Evolutionary conservation across 2,113 vertebrate genomes (phyloP).

Genomic region (Cyrtonyx montezumae): DNA sequence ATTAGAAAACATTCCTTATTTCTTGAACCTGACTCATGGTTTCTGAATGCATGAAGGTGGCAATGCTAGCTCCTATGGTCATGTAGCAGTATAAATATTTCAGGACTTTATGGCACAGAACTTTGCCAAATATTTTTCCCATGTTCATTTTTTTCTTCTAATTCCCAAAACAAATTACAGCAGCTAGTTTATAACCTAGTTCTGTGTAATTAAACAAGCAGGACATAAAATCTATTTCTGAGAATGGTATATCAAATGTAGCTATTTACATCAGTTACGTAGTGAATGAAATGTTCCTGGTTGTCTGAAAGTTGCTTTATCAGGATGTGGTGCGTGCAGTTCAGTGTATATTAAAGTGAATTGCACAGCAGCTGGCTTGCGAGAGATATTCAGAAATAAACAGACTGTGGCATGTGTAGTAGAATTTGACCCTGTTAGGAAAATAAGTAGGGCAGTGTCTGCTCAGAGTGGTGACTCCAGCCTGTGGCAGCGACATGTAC

Average conservation of each 20-base stretch:
- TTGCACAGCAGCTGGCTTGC: neutral
- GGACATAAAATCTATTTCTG: neutral
- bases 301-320: neutral
- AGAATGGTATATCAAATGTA: neutral
- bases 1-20: slow-evolving; percentile 43
- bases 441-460: neutral
- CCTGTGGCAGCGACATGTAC: neutral
- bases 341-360: neutral
- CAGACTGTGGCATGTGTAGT: neutral
- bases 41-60: slow-evolving; percentile 58
- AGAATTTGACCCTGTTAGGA: slow-evolving; percentile 24
- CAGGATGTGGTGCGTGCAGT: neutral
- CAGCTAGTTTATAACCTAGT: neutral
- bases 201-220: neutral
- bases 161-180: neutral
- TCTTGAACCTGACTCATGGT: slow-evolving; percentile 44
- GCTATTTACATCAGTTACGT: neutral
- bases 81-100: slow-evolving; percentile 57
- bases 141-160: neutral
- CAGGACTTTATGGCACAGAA: neutral
- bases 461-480: neutral
- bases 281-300: neutral
- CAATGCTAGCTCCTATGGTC: neutral
- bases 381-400: neutral
- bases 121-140: slow-evolving; percentile 23